These are phyloP conservation scores for Pasiphila rectangulata DNA, from an alignment of 2,888 invertebrate genomes.

Conservation along the genomic window DNA sequence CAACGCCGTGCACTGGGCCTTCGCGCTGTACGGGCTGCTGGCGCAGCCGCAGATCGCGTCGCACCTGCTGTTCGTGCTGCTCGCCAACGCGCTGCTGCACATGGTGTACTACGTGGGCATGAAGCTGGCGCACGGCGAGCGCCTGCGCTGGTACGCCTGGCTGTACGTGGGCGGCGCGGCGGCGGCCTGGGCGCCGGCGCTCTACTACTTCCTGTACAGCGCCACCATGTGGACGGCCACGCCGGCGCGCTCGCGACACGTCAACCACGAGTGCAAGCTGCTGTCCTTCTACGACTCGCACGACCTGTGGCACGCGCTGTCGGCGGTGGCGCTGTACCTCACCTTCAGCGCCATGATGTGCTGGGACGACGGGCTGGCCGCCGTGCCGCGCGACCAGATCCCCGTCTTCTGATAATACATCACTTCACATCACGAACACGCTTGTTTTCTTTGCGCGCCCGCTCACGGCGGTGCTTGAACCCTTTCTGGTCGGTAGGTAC, in stretches of 20 bases:
- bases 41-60: slow-evolving; percentile 86
- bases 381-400: slow-evolving; percentile 86
- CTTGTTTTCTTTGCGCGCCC: too few relatives aligned
- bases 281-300: slow-evolving; percentile 90
- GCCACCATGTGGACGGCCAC: slow-evolving; percentile 67
- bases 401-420: slow-evolving; percentile 84
- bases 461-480: too few relatives aligned
- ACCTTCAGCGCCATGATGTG: slow-evolving; percentile 91
- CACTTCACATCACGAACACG: too few relatives aligned
- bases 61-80: slow-evolving; percentile 89
- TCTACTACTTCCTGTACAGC: slow-evolving; percentile 74
- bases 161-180: slow-evolving; percentile 84
- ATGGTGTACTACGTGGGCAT: slow-evolving; percentile 90
- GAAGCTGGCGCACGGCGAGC: slow-evolving; percentile 89
- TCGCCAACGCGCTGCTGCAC: slow-evolving; percentile 91
- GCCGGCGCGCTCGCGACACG: slow-evolving; percentile 86
- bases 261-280: slow-evolving; percentile 61
- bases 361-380: slow-evolving; percentile 90
- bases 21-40: slow-evolving; percentile 83
- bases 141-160: slow-evolving; percentile 80
- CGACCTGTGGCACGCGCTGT: slow-evolving; percentile 94
- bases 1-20: slow-evolving; percentile 84
- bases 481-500: too few relatives aligned
- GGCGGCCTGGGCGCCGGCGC: slow-evolving; percentile 84
- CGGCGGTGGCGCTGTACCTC: slow-evolving; percentile 90